Evolutionary conservation across 2,888 invertebrate genomes (phyloP).

Genomic region (Apotomis turbidana): DNA sequence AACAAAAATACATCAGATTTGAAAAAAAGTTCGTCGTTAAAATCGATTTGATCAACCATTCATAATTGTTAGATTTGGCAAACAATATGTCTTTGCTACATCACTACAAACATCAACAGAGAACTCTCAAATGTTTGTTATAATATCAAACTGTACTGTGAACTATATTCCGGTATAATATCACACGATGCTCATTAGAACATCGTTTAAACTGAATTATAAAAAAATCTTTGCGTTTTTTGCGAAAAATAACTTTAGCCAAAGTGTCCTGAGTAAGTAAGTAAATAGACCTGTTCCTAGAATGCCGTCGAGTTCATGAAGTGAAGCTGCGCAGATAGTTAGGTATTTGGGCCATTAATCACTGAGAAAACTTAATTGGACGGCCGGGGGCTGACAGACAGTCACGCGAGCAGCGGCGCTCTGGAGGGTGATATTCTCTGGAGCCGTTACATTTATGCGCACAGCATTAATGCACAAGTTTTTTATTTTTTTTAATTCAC

Average conservation of each 20-base stretch:
- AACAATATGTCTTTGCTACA: too few species aligned
- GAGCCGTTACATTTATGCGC: constrained; percentile 7
- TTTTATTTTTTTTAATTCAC: background rate
- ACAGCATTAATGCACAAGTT: background rate
- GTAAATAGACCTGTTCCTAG: constrained; percentile 27
- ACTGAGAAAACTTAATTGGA: constrained; percentile 76
- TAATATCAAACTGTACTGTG: too few species aligned
- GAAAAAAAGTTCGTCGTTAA: too few species aligned
- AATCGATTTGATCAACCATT: too few species aligned
- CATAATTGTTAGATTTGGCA: too few species aligned
- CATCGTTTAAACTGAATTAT: too few species aligned
- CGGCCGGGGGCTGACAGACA: constrained; percentile 59
- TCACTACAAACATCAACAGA: too few species aligned
- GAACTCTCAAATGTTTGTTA: too few species aligned
- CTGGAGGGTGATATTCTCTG: constrained; percentile 35
- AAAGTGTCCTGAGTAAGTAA: constrained; percentile 1
- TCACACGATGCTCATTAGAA: too few species aligned
- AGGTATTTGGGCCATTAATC: constrained; percentile 68
- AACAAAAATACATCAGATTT: too few species aligned
- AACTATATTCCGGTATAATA: too few species aligned
- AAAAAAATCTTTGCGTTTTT: too few species aligned
- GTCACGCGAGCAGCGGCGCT: constrained; percentile 56
- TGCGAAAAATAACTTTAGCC: background rate
- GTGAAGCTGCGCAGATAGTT: constrained; percentile 48
- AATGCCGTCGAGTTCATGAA: constrained; percentile 24